Conservation (phyloP, 2,797 vertebrate species). For the Anguilla anguilla region DNA sequence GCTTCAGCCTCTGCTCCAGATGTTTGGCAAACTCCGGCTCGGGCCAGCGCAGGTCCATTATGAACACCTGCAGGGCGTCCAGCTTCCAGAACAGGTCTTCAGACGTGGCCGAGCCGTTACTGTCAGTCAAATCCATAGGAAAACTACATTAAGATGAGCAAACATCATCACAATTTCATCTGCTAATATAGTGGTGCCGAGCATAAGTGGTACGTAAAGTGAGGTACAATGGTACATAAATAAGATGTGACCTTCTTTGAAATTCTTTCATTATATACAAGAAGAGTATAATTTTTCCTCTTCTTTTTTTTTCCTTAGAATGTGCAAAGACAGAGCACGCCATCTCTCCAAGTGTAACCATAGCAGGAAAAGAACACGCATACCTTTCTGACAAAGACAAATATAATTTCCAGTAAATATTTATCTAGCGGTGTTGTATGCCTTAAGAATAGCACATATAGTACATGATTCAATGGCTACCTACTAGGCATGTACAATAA, state of each 20-base stretch:
- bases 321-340: background rate
- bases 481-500: background rate
- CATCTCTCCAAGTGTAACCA: background rate
- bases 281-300: background rate
- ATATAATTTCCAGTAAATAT: background rate
- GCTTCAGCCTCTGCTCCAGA: slow-evolving; percentile 94
- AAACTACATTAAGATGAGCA: background rate
- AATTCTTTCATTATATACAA: slow-evolving; percentile 1
- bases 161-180: background rate
- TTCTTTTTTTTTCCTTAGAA: background rate
- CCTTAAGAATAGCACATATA: background rate
- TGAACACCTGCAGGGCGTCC: slow-evolving; percentile 93
- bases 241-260: background rate
- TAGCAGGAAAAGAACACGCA: background rate
- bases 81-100: slow-evolving; percentile 98
- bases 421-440: background rate
- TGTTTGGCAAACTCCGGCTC: slow-evolving; percentile 95
- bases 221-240: background rate
- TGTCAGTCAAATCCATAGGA: slow-evolving; percentile 55
- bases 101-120: slow-evolving; percentile 91
- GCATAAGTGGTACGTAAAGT: background rate
- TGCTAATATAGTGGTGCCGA: background rate
- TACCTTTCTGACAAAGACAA: background rate
- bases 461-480: background rate
- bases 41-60: slow-evolving; percentile 94